Conservation (phyloP, 2,797 vertebrate genomes). For the Spinus olivaceus region DNA sequence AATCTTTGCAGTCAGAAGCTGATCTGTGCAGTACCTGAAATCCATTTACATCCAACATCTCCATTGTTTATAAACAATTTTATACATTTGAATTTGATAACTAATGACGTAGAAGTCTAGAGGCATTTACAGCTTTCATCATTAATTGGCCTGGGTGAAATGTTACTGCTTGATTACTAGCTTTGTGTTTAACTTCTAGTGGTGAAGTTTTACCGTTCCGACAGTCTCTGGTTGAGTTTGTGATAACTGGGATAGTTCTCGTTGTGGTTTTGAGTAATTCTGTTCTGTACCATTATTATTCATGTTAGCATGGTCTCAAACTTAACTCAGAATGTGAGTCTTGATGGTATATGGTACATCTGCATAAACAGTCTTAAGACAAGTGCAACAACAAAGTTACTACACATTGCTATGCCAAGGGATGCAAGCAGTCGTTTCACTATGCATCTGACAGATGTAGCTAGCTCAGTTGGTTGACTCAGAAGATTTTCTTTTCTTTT, state of each 20-base stretch:
- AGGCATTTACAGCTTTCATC: background rate
- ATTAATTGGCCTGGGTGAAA: background rate
- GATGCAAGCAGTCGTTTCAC: background rate
- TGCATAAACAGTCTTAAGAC: background rate
- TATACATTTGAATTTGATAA: background rate
- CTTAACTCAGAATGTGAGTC: background rate
- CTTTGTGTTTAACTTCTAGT: background rate
- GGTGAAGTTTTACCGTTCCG: background rate
- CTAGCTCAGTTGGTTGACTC: background rate
- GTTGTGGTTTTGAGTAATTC: background rate
- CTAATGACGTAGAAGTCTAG: background rate
- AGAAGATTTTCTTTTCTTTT: background rate
- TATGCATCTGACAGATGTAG: background rate
- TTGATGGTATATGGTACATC: background rate
- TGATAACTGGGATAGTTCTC: background rate
- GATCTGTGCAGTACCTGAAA: background rate
- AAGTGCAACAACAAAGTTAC: accelerated
- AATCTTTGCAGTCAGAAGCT: background rate
- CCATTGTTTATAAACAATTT: background rate
- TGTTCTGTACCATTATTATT: background rate
- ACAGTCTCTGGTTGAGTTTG: background rate
- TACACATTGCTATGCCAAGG: background rate
- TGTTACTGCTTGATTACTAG: background rate
- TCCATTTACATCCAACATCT: background rate
- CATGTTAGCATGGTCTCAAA: background rate